Conservation (phyloP, 2,113 vertebrate genomes). For the Phalacrocorax pelagicus region DNA sequence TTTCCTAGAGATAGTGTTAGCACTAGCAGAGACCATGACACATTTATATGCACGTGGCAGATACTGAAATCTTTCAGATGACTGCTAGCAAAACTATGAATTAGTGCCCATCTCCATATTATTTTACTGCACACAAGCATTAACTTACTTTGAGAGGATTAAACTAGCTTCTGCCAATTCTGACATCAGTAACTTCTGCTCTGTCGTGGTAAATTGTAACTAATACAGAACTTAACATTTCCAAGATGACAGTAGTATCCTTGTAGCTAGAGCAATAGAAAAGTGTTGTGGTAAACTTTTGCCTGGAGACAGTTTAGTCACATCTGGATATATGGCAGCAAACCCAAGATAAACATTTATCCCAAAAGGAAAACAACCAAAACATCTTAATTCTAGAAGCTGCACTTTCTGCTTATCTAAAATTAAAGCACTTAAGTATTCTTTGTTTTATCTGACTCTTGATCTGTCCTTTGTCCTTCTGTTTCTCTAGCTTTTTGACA, state of each 20-base stretch:
- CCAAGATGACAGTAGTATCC: background rate
- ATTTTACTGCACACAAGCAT: background rate
- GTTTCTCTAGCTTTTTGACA: background rate
- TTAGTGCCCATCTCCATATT: background rate
- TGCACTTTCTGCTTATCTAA: background rate
- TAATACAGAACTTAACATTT: background rate
- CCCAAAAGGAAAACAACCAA: background rate
- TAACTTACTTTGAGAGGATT: background rate
- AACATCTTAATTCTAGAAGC: background rate
- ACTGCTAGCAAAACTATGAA: background rate
- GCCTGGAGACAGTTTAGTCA: background rate
- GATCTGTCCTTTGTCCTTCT: background rate
- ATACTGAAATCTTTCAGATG: background rate
- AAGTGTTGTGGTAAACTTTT: background rate
- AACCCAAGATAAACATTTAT: background rate
- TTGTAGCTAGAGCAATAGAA: background rate
- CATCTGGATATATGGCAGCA: background rate
- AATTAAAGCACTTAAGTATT: background rate
- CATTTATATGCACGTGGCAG: background rate
- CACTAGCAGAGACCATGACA: background rate
- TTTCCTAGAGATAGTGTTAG: background rate
- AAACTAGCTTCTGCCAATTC: background rate
- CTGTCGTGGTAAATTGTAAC: background rate
- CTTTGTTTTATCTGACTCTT: background rate
- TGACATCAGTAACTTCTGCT: background rate